A percentile compares a stretch with the other conserved stretches of the same genome.
Conservation (phyloP, 1,140 invertebrate genomes). For the Polypedilum pembai region DNA sequence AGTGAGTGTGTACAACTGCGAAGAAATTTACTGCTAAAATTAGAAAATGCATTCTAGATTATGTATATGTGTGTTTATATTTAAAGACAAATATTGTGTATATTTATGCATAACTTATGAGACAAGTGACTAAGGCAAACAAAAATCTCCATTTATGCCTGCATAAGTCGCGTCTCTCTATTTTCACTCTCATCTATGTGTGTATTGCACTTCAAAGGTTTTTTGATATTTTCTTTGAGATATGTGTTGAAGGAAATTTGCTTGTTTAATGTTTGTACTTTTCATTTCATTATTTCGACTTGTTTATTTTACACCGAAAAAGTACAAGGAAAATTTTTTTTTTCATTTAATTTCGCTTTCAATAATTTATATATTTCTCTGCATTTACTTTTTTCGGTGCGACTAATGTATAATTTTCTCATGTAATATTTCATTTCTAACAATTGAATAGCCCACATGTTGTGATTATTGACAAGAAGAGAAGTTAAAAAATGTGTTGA, state of each 20-base stretch:
- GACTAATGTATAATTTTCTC: constrained; percentile 14
- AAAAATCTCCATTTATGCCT: not conserved
- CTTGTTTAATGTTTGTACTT: constrained; percentile 7
- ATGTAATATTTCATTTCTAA: not conserved
- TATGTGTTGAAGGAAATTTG: constrained; percentile 12
- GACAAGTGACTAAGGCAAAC: not conserved
- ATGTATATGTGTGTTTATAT: not conserved
- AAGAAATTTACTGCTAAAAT: not conserved
- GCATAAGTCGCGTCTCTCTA: not conserved
- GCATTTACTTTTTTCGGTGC: not conserved
- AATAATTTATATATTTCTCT: not conserved
- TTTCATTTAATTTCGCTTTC: constrained; percentile 27
- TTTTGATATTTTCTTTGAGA: not conserved
- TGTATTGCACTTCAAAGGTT: constrained; percentile 1
- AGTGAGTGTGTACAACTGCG: too few species aligned
- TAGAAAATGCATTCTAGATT: constrained; percentile 26
- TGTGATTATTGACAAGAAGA: constrained; percentile 21
- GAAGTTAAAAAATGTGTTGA: not conserved
- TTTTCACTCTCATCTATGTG: constrained; percentile 10
- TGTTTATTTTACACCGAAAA: constrained; percentile 6
- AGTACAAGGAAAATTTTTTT: not conserved
- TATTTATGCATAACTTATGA: not conserved
- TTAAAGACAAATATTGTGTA: not conserved
- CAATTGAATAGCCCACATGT: constrained; percentile 19
- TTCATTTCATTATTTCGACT: not conserved